Evolutionary conservation across 2,888 invertebrate genomes (phyloP).

Genomic region (Macrophya alboannulata): DNA sequence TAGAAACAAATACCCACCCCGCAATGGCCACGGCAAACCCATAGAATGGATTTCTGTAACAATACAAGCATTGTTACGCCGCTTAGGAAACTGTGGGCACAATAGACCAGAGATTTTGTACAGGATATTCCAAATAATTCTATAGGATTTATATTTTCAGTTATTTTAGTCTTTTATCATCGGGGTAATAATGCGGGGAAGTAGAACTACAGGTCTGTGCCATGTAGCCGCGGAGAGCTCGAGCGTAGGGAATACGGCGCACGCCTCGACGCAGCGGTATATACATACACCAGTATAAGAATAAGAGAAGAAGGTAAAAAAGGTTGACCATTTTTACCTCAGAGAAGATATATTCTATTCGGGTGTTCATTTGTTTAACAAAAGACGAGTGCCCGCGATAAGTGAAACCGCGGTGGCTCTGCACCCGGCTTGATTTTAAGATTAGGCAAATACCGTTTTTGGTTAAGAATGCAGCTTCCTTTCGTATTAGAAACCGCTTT

Average conservation of each 20-base stretch:
- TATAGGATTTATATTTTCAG: slow-evolving; percentile 58
- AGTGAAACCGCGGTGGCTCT: slow-evolving; percentile 21
- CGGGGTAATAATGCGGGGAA: slow-evolving; percentile 53
- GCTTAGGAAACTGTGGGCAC: slow-evolving; percentile 65
- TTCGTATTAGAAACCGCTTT: slow-evolving; percentile 11
- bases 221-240: neutral
- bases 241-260: slow-evolving; percentile 58
- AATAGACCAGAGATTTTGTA: slow-evolving; percentile 62
- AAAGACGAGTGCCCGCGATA: slow-evolving; percentile 13
- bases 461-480: slow-evolving; percentile 25
- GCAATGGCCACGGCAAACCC: slow-evolving; percentile 58
- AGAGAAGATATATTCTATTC: neutral
- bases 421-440: slow-evolving; percentile 36
- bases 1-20: slow-evolving; percentile 1
- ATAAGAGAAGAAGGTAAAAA: neutral
- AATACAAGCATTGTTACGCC: slow-evolving; percentile 68
- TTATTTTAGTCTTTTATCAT: slow-evolving; percentile 61
- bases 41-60: slow-evolving; percentile 66
- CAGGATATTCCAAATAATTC: slow-evolving; percentile 59
- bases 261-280: slow-evolving; percentile 59
- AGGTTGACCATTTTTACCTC: neutral
- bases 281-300: no score
- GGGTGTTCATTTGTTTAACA: slow-evolving; percentile 45
- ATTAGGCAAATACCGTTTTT: slow-evolving; percentile 48
- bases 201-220: slow-evolving; percentile 6